Evolutionary conservation across 92 coral and sea anemone species (phyloP), one percentile per base, ranked within the genome.

Genomic region (Epizoanthus rinbou): DNA sequence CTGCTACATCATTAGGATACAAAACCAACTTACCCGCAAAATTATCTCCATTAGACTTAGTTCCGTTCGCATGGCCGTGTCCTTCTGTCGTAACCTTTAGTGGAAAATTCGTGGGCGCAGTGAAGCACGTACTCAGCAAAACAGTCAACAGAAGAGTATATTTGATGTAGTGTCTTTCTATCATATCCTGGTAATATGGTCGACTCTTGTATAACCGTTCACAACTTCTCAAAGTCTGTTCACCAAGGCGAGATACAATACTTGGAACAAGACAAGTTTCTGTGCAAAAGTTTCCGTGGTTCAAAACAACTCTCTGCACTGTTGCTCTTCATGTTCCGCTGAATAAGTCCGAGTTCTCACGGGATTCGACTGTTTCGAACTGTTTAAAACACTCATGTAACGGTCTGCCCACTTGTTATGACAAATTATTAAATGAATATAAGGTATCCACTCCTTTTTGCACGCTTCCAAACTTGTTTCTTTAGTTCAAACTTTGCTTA

Each of bases 61-160:
- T 75, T 31, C 59, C 22, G 54, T 57, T 57, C 19, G 23, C 18
- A 5, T 15, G 9, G 66, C 39, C 35, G 33, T 31, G 53, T 15
- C 1, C 6, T 56, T 8, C n/a, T 33, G 80, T 75, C 21, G 73
- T 41, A 10, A 59, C 21, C 18, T 35, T 56, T 0, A 37, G 43
- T 21, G 50, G 80, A 5, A n/a, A 14, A 15, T 17, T 33, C 15
- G 80, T 75, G n/a, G 80, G 80, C 57, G 80, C 80, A 58, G 65
- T 75, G 28, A 75, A 50, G 80, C 80, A 75, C 25, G 80, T 53
- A 25, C 67, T 57, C 35, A 75, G n/a, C 47, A 75, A 59, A 3
- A 57, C 52, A 41, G 21, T 68, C 11, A 75, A 33, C 8, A 75
- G 31, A 56, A 57, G 17, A 25, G 80, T 54, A 8, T 28, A 56